Conservation (phyloP, 2,888 invertebrate genomes). For the Diplolepis rosae region DNA sequence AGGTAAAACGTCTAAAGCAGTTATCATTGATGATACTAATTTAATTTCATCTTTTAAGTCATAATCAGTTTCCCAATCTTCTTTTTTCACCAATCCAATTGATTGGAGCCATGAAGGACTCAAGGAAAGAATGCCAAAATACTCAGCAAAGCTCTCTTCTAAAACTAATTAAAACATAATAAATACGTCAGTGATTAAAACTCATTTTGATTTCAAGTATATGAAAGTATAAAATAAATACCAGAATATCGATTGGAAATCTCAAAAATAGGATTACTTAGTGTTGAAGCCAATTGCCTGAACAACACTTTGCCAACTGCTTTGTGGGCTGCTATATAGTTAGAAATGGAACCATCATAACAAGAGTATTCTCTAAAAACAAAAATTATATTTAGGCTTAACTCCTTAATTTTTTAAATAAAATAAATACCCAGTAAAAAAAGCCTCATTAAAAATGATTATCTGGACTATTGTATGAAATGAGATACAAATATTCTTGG, state of each 20-base stretch:
- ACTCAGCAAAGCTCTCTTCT: constrained; percentile 63
- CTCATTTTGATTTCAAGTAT: neutral
- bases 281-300: constrained; percentile 60
- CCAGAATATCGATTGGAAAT: constrained; percentile 66
- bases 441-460: neutral
- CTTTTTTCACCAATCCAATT: constrained; percentile 48
- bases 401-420: no score
- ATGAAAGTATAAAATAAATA: constrained; percentile 41
- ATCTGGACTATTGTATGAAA: no score
- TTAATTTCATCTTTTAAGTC: constrained; percentile 52
- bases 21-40: constrained; percentile 63
- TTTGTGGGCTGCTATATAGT: constrained; percentile 64
- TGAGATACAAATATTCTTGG: no score
- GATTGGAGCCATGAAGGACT: constrained; percentile 63
- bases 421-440: constrained; percentile 5
- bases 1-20: constrained; percentile 65
- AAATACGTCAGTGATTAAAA: neutral
- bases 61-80: constrained; percentile 42
- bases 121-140: constrained; percentile 64
- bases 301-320: constrained; percentile 61
- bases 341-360: constrained; percentile 61
- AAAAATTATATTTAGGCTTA: no score
- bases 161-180: constrained; percentile 56
- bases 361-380: constrained; percentile 51
- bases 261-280: constrained; percentile 58